Conservation (phyloP, 1,140 invertebrate species). For the Papilio xuthus region DNA sequence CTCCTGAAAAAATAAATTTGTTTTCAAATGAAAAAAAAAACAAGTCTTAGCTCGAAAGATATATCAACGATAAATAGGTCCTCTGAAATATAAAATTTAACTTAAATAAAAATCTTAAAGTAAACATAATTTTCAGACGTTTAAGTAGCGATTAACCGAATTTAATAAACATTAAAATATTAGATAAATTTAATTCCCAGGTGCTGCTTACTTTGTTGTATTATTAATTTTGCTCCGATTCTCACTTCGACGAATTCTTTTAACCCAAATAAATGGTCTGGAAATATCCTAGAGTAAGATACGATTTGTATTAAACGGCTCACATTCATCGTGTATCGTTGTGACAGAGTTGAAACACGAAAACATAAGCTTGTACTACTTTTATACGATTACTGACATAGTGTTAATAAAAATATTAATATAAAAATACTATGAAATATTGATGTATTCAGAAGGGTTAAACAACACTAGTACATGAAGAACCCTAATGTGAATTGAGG, state of each 20-base stretch:
- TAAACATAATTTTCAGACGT: not conserved
- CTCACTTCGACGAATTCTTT: not conserved
- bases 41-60: not conserved
- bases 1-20: not conserved
- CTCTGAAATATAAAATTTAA: not conserved
- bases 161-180: not conserved
- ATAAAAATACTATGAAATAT: too few species aligned
- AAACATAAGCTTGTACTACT: not conserved
- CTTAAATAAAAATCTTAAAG: not conserved
- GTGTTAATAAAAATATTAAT: not conserved
- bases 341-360: not conserved
- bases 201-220: not conserved
- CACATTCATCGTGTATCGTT: conserved; percentile 1
- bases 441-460: too few species aligned
- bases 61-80: not conserved
- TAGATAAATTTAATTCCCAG: not conserved
- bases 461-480: too few species aligned
- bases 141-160: too few species aligned
- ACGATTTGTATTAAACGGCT: conserved; percentile 1
- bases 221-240: not conserved
- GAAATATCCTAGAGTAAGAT: conserved; percentile 11
- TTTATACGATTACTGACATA: not conserved
- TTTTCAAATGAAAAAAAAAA: not conserved
- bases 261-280: not conserved
- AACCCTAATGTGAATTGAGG: too few species aligned